These are phyloP conservation scores for Cochlearius cochlearius DNA, from an alignment of 2,113 vertebrate species.

Conservation along the genomic window DNA sequence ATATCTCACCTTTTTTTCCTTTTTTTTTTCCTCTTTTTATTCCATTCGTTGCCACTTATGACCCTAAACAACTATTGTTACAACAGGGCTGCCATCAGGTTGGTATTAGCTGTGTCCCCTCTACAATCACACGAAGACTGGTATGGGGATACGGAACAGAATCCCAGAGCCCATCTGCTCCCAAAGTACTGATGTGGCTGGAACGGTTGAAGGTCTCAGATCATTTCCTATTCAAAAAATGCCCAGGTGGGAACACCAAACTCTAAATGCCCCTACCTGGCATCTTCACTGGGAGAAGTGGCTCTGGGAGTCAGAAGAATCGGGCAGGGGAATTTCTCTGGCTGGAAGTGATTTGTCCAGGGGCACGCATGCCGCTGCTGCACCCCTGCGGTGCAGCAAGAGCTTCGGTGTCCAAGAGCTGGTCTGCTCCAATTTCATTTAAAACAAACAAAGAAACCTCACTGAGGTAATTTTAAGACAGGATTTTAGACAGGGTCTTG, in stretches of 20 bases:
- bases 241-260: not conserved
- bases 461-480: not conserved
- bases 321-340: not conserved
- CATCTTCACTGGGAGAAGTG: not conserved
- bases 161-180: not conserved
- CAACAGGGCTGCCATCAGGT: not conserved
- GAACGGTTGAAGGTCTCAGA: not conserved
- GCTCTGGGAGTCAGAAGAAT: not conserved
- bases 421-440: not conserved
- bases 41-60: not conserved
- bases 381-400: not conserved
- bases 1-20: not conserved
- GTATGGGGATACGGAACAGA: not conserved
- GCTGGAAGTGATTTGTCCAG: not conserved
- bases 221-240: not conserved
- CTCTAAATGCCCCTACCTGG: not conserved
- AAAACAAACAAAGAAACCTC: conserved; percentile 14
- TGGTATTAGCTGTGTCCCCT: not conserved
- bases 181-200: not conserved
- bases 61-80: not conserved
- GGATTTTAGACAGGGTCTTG: not conserved
- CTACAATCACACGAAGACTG: not conserved
- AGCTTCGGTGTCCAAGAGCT: not conserved
- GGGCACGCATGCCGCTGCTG: fast-evolving
- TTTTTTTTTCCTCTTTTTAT: not conserved